Evolutionary conservation across 1,140 invertebrate genomes (phyloP), one percentile per base, ranked within the genome.

Genomic region (Caerostris darwini): DNA sequence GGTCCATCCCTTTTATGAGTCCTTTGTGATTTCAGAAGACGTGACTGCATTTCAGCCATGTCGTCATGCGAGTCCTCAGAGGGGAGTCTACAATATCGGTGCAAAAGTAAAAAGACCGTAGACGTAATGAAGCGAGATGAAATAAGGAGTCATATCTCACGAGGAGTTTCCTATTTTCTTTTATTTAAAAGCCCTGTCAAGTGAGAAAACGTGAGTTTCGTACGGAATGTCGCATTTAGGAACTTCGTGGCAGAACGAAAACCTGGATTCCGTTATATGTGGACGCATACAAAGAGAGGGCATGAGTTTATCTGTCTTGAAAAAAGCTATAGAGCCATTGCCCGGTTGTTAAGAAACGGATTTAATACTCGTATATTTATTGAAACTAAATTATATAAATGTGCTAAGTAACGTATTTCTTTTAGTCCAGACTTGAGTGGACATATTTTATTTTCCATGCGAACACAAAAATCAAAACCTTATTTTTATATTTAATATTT

Each of bases 101-200:
- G 8, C 34, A 50, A 7, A 34, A 77, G 71, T 53, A 77, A 50
- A 77, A 50, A 53, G 12, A 77, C 69, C 19, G 12, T 50, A 34
- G 69, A 34, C 17, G 7, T 34, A 77, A 77, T 77, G 69, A 77
- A 77, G 50, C 8, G 69, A 77, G 34, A 50, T 12, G 69, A 34
- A 77, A 34, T 77, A 77, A 77, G 69, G 69, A 77, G 69, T 50
- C 50, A 77, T 77, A 53, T 77, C 69, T 77, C 69, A 69, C 67
- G 67, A 69, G n/a, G 34, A n/a, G 67, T 19, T 77, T 12, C 19
- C 7, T 53, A 50, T 77, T 77, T 77, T 77, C 69, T 77, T 77
- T 77, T 77, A 77, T 77, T 77, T 12, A 77, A n/a, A 77, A 77
- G 69, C 69, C 69, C 34, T 77, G 69, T 77, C 69, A 77, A 10